Percentiles rank a stretch among this genome's conserved stretches.
phyloP scores from a whole-genome alignment of 2,888 invertebrate species.

The Ornithoptera priamus region DNA sequence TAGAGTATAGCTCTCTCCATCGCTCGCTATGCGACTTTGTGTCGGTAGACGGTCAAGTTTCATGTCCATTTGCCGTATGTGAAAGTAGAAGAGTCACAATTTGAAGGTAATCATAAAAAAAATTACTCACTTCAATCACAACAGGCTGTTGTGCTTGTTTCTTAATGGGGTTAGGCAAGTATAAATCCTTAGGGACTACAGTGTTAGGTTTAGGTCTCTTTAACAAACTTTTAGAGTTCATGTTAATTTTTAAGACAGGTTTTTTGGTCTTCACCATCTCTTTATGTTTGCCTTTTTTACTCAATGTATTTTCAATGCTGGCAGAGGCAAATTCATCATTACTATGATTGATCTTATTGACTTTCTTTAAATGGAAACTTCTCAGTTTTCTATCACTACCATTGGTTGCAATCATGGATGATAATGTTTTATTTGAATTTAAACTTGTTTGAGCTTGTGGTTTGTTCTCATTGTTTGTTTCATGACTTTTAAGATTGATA shows the following conservation, averaged over 20 bases:
- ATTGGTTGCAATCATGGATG: constrained; percentile 8
- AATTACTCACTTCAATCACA: not conserved
- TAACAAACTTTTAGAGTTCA: constrained; percentile 34
- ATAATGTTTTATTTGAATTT: constrained; percentile 23
- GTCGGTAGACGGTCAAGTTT: too few relatives aligned
- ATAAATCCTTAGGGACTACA: constrained; percentile 15
- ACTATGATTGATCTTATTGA: constrained; percentile 33
- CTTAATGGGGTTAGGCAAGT: constrained; percentile 1
- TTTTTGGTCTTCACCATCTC: constrained; percentile 32
- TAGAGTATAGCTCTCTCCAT: too few relatives aligned
- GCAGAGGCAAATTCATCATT: constrained; percentile 34
- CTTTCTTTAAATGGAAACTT: constrained; percentile 46
- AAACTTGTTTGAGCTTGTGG: constrained; percentile 28
- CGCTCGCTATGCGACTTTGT: too few relatives aligned
- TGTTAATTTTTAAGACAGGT: constrained; percentile 33
- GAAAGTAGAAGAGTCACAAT: too few relatives aligned
- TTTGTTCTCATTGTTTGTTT: constrained; percentile 35
- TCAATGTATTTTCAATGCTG: constrained; percentile 33
- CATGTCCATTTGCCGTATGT: too few relatives aligned
- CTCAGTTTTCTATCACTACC: constrained; percentile 54
- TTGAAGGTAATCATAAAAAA: not conserved
- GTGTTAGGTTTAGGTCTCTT: constrained; percentile 34
- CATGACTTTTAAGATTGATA: constrained; percentile 37
- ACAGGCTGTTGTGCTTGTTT: not conserved
- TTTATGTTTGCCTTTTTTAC: constrained; percentile 32